Evolutionary conservation across 2,113 vertebrate species (phyloP).

Genomic region (Pachyramphus minor): DNA sequence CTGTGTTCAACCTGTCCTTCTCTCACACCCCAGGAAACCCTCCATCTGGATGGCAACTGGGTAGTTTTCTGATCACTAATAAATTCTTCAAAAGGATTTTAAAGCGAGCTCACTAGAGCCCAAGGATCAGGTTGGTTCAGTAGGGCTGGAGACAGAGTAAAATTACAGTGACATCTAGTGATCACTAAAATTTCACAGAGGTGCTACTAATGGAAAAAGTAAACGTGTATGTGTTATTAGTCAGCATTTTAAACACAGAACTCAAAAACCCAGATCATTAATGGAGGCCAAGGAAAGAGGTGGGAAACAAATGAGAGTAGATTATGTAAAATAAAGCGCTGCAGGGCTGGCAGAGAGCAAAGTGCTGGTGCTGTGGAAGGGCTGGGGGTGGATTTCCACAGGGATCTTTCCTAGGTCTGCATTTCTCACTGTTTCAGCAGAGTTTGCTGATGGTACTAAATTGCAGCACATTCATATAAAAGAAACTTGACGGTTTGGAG

Average conservation of each 20-base stretch:
- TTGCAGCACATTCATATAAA: not conserved
- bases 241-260: not conserved
- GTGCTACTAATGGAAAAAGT: not conserved
- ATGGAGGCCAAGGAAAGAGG: not conserved
- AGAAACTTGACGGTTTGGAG: not conserved
- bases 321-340: not conserved
- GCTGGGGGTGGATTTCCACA: not conserved
- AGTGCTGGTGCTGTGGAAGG: not conserved
- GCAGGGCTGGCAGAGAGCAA: not conserved
- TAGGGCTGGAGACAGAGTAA: not conserved
- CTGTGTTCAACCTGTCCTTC: not conserved
- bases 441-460: conserved; percentile 38
- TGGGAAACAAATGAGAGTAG: not conserved
- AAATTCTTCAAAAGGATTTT: not conserved
- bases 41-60: not conserved
- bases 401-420: not conserved
- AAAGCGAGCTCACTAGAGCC: not conserved
- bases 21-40: not conserved
- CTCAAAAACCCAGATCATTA: not conserved
- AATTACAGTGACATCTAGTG: conserved; percentile 60
- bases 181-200: not conserved
- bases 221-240: not conserved
- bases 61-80: not conserved
- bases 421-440: not conserved
- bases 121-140: not conserved